Evolutionary conservation across 1,140 invertebrate species (phyloP), one percentile per base, ranked within the genome.

Genomic region (Melitaea cinxia): DNA sequence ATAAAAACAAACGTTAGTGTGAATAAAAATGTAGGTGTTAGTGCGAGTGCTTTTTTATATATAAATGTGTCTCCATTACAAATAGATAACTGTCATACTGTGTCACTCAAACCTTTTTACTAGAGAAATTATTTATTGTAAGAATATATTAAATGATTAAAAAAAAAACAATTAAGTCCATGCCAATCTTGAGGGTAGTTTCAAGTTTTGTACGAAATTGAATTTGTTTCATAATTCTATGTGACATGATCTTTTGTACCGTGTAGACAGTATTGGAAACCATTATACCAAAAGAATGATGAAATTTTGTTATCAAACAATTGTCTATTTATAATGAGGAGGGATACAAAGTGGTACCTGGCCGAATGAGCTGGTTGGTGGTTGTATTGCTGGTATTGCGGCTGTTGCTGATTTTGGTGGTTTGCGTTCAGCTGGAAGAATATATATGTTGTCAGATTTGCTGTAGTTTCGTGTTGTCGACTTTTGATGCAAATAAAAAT

Each of bases 331-430:
- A 65, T 24, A 70, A 65, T 65, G 47, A 24, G 28, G 35, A 24
- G 52, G 37, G 21, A 52, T 0, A 37, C 7, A 52, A 65, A 24
- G 37, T 58, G 68, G 65, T 72, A 89, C 86, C 88, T 84, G 19
- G 78, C 59, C 12, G 83, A 69, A 60, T 86, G 85, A 15, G 82
- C 73, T 5, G 84, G 87, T 60, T 89, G 87, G 59, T 91, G 87
- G 59, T 91, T 91, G 68, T 88, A 78, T 59, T 88, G 86, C 64
- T 83, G 84, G 68, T 91, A 88, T 52, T 69, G 76, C 26, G 78
- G 78, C 66, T 82, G 83, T 58, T 83, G 86, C 61, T 82, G 82
- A 47, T 78, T 78, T 72, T 89, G 88, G 67, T 92, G 90, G 64
- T 91, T 91, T 33, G 85, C 82, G 58, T 87, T 90, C 55, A 88